Evolutionary conservation across 1,140 invertebrate species (phyloP).

Genomic region (Meloidogyne floridensis): DNA sequence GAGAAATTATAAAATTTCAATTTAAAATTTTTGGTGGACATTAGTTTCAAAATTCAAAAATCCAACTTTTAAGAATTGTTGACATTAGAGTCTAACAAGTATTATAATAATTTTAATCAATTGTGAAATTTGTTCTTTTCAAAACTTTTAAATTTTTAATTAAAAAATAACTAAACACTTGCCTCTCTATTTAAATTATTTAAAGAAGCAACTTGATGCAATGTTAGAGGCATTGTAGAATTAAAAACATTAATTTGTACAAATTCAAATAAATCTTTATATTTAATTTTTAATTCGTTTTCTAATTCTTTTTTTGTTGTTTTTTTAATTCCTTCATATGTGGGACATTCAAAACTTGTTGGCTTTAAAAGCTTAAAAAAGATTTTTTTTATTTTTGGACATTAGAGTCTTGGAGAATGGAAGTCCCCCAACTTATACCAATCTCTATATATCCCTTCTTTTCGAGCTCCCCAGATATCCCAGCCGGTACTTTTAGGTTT

Average conservation of each 20-base stretch:
- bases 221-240: neutral
- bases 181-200: constrained; percentile 35
- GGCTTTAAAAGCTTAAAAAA: constrained; percentile 32
- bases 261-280: constrained; percentile 32
- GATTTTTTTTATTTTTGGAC: neutral
- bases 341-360: constrained; percentile 28
- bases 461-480: too few species aligned
- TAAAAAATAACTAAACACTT: neutral
- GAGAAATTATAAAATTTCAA: too few species aligned
- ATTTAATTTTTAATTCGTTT: constrained; percentile 21
- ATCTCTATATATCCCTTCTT: too few species aligned
- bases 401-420: neutral
- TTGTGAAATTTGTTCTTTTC: too few species aligned
- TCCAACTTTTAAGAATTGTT: neutral
- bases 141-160: too few species aligned
- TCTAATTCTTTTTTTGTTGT: constrained; percentile 17
- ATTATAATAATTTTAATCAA: too few species aligned
- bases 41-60: too few species aligned
- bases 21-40: too few species aligned
- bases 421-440: neutral
- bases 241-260: constrained; percentile 13
- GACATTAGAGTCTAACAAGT: neutral
- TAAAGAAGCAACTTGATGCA: constrained; percentile 25
- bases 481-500: too few species aligned
- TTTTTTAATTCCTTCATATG: constrained; percentile 26